Evolutionary conservation across 2,888 invertebrate genomes (phyloP), one percentile per base, ranked within the genome.

Genomic region (Harpalus rufipes): DNA sequence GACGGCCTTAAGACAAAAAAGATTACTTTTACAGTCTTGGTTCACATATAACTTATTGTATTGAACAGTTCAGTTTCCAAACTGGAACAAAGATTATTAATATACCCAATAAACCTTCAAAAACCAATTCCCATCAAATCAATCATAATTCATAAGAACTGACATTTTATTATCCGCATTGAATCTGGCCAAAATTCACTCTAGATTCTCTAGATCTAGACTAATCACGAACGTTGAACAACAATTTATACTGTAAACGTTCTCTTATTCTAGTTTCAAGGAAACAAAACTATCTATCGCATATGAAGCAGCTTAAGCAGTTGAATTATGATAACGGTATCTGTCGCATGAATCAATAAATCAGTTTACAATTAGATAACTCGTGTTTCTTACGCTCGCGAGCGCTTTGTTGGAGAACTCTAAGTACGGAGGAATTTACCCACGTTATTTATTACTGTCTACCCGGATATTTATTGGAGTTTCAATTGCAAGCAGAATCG

Each of bases 301-400:
- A 44, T 74, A 74, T 74, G 72, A 41, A 25, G 16, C 39, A 14
- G 39, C 39, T 68, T 18, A 74, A 74, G 72, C 44, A 74, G 18
- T 44, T 74, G 72, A 74, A 74, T 74, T 74, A 74, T 74, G 41
- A 74, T 81, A 81, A 81, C 81, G 81, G 81, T 81, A 44, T 21
- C 81, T 63, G 61, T 81, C 81, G 51, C 25, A 51, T 65, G 81
- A 25, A 63, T 25, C 81, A 41, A 81, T 81, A 81, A 81, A 81
- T 81, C 81, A 81, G 61, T 81, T 61, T 21, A 65, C 81, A 81
- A 81, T 81, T 81, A 81, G 63, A 81, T 81, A 41, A 81, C 65
- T 63, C 81, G 63, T 18, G 51, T 81, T 63, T 81, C 81, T 61
- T 81, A 78, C 56, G 51, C 18, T 18, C 21, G 72, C 39, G 41